Evolutionary conservation across 2,113 vertebrate species (phyloP), one percentile per base, ranked within the genome.

Genomic region (Pomatostomus ruficeps): DNA sequence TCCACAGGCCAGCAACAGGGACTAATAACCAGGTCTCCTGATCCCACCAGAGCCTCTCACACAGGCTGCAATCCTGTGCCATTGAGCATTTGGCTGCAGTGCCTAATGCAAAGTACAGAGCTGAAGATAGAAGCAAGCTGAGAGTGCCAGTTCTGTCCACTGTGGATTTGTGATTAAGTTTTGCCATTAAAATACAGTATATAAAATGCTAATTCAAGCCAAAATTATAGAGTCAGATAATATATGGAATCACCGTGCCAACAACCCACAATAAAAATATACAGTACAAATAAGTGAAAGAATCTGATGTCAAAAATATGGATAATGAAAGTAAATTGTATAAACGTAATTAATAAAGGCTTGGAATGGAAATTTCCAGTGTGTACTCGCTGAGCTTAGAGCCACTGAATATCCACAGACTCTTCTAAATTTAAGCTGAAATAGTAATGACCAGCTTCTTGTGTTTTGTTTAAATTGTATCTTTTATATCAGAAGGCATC

Each of bases 141-240:
- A 83, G 83, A 51, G 77, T 85, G 96, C 95, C 95, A 96, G 87
- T 45, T 95, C 84, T 94, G 88, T 94, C 94, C 94, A 71, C 93
- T 85, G 91, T 73, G 89, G 85, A 95, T 84, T 85, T 55, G 81
- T 97, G 95, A 97, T 96, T 96, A 96, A 96, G 94, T 96, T 95
- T 78, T 96, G 72, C 90, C 91, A 95, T 97, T 96, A 97, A 96
- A 95, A 91, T 86, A 95, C 91, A 95, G 93, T 95, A 88, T 96
- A 95, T 96, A 95, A 97, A 95, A 96, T 31, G 65, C 89, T 97
- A 95, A 95, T 97, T 93, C 95, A 88, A 93, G 95, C 91, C 93
- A 95, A 97, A 97, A 97, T 95, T 97, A 95, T 88, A 91, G 95
- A 92, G 68, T 95, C 11, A 0, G 91, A 81, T 95, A 95, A 97